Evolutionary conservation across 2,797 vertebrate genomes (phyloP).

Genomic region (Chloroceryle amazona): DNA sequence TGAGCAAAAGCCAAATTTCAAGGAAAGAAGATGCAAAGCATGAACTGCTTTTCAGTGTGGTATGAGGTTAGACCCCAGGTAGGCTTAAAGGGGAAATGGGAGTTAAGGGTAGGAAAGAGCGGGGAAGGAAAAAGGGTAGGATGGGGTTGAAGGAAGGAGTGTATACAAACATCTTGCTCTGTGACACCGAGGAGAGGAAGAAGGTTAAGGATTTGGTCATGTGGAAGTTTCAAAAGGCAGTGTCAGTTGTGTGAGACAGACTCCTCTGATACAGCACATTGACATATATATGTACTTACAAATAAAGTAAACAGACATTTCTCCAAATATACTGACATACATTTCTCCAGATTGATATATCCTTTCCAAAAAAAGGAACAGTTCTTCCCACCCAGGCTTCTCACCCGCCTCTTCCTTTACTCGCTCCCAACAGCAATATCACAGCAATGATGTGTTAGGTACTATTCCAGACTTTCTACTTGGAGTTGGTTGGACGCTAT

Average conservation of each 20-base stretch:
- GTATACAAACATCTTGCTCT: neutral
- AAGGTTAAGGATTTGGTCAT: neutral
- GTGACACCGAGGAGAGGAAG: neutral
- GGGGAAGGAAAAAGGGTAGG: neutral
- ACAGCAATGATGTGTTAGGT: neutral
- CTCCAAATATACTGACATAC: neutral
- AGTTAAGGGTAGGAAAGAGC: neutral
- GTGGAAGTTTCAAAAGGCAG: neutral
- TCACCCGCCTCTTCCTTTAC: neutral
- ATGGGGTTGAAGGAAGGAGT: neutral
- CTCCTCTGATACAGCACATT: neutral
- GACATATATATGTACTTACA: rapidly evolving
- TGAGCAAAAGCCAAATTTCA: neutral
- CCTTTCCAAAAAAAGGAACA: neutral
- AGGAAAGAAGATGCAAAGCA: neutral
- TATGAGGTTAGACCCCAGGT: neutral
- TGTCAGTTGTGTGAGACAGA: neutral
- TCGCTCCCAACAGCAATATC: neutral
- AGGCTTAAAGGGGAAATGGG: neutral
- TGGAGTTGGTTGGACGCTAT: neutral
- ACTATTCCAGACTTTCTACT: neutral
- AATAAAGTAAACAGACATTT: neutral
- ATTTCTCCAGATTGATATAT: neutral
- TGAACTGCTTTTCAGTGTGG: neutral
- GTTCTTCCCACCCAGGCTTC: neutral